A percentile compares a stretch with the other conserved stretches of the same genome.
Evolutionary conservation across 2,888 invertebrate genomes (phyloP).

Genomic region (Apamea monoglypha): DNA sequence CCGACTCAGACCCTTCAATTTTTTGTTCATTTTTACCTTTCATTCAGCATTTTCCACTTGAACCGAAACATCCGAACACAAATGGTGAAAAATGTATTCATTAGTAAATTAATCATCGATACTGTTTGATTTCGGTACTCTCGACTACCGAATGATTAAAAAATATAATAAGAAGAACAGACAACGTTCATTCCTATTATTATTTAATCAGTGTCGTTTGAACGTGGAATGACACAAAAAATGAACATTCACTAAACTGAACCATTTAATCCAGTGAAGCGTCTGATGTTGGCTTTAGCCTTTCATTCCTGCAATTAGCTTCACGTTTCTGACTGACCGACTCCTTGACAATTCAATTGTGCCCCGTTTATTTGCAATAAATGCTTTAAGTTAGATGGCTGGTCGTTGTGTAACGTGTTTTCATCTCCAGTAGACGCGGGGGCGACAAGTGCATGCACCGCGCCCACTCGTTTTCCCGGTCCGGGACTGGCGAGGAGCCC

Average conservation of each 20-base stretch:
- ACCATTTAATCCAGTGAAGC: background rate
- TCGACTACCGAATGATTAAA: no score
- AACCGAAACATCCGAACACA: background rate
- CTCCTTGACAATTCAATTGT: background rate
- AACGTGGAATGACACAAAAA: background rate
- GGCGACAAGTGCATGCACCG: slow-evolving; percentile 57
- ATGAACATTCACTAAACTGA: background rate
- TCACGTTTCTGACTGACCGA: background rate
- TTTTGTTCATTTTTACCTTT: background rate
- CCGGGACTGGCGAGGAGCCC: slow-evolving; percentile 67
- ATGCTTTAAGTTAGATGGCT: background rate
- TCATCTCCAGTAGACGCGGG: slow-evolving; percentile 32
- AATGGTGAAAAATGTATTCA: background rate
- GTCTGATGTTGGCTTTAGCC: background rate
- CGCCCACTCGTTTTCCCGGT: slow-evolving; percentile 64
- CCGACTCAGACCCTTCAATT: background rate
- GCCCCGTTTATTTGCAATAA: background rate
- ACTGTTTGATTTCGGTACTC: background rate
- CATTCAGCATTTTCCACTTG: background rate
- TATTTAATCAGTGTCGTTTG: background rate
- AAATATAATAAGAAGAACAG: background rate
- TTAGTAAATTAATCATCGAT: background rate
- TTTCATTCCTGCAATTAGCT: background rate
- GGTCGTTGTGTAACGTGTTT: background rate
- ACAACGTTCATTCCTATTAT: background rate